Base-by-base conservation (phyloP, 2,888 invertebrate genomes). In the Cheilosia urbana region DNA sequence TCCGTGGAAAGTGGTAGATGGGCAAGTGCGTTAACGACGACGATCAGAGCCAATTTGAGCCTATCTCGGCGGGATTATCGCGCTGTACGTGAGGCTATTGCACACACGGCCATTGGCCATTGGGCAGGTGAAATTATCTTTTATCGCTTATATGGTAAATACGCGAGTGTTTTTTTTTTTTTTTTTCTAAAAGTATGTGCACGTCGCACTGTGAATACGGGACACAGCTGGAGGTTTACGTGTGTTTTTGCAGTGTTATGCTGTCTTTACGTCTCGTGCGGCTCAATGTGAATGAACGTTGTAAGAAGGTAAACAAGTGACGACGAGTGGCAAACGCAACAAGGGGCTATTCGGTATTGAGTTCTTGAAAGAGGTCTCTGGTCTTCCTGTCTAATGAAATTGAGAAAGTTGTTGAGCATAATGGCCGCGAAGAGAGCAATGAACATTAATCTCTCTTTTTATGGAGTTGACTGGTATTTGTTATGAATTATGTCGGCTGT, bases 81-180 rank as follows among this genome's bases (percentile, higher is more conserved):
- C 37, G 37, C 37, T 4, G 47, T 73, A 68, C 65, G 66, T 83
- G 72, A 57, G 68, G 53, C 66, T 73, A 62, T 73, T 68, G 58
- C 45, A 65, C 73, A 65, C 68, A 51, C 60, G 62, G n/a, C n/a
- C n/a, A n/a, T n/a, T 37, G 37, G 37, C 13, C 37, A 13, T 13
- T 69, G 40, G 65, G 62, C 84, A 84, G 80, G 84, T 84, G 84
- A 84, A 80, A 80, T 84, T 84, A 80, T 84, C 65, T 79, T 79
- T 84, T 79, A 79, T 79, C 65, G 69, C 73, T 65, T 62, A 66
- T 66, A 60, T 71, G 75, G 80, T 75, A 84, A 80, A 80, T 71
- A 68, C 53, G 69, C 34, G 69, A 51, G 51, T 30, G 24, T n/a
- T 55, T 17, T 62, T 62, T 34, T 15, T 53, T 60, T 42, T 55